phyloP scores from a whole-genome alignment of 2,113 vertebrate species.

The Bujurquina vittata region DNA sequence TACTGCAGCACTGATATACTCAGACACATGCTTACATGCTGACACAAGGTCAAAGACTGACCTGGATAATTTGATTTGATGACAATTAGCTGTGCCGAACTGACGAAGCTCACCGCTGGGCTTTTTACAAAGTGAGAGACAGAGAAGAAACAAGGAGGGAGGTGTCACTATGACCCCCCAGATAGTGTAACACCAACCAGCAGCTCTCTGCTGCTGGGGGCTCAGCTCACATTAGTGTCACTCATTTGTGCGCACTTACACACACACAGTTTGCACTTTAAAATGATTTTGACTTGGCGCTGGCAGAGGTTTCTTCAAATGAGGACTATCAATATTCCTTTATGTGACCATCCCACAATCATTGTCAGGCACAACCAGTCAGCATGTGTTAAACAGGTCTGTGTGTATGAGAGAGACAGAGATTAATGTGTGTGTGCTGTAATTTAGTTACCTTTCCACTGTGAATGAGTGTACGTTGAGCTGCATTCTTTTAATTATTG shows the following conservation, averaged over 20 bases:
- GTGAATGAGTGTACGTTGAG: conserved; percentile 65
- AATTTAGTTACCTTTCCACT: conserved; percentile 14
- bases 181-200: conserved; percentile 21
- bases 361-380: conserved; percentile 14
- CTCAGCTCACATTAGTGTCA: conserved; percentile 58
- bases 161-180: conserved; percentile 32
- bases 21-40: neutral
- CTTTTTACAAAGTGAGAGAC: neutral
- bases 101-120: conserved; percentile 22
- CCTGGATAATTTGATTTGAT: conserved; percentile 36
- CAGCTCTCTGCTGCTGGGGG: conserved; percentile 40
- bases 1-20: neutral
- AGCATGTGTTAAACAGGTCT: conserved; percentile 9
- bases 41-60: conserved; percentile 25
- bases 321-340: conserved; percentile 38
- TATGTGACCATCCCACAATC: conserved; percentile 22
- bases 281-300: conserved; percentile 23
- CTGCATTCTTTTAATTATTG: conserved; percentile 90
- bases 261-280: conserved; percentile 26
- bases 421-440: conserved; percentile 7
- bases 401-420: neutral
- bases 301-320: conserved; percentile 32
- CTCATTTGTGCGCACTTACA: neutral
- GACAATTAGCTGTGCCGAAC: conserved; percentile 39
- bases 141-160: conserved; percentile 10